Percentiles rank a stretch among this genome's conserved stretches.
Evolutionary conservation across 2,888 invertebrate genomes (phyloP).

Genomic region (Tolmerus cingulatus): DNA sequence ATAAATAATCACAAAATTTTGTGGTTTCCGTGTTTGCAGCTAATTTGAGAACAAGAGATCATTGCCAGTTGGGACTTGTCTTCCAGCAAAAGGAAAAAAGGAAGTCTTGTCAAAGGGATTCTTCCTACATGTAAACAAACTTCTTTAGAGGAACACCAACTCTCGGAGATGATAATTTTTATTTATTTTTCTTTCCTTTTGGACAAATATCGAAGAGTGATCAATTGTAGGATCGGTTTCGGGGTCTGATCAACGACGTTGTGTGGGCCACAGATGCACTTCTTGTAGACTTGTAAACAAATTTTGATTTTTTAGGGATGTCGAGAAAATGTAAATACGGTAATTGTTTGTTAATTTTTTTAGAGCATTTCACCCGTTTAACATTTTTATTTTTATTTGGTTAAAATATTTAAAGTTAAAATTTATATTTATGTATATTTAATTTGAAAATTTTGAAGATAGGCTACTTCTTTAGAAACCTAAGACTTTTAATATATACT

Average conservation of each 20-base stretch:
- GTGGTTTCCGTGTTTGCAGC: not conserved
- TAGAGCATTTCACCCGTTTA: not conserved
- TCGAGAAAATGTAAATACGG: not conserved
- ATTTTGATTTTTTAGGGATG: not conserved
- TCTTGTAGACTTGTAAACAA: not conserved
- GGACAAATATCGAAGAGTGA: not conserved
- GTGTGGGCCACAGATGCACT: not conserved
- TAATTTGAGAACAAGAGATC: not conserved
- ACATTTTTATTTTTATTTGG: not conserved
- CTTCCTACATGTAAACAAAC: not conserved
- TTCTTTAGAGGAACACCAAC: not conserved
- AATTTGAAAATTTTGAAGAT: too few species aligned
- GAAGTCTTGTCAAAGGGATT: not conserved
- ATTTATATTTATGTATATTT: too few species aligned
- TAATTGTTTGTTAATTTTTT: not conserved
- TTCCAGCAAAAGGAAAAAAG: not conserved
- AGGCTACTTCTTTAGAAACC: too few species aligned
- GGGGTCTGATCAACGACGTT: not conserved
- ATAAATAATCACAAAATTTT: not conserved
- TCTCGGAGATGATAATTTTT: not conserved
- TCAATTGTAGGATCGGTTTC: not conserved
- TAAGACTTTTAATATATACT: too few species aligned
- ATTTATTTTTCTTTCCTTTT: not conserved
- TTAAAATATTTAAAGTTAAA: not conserved
- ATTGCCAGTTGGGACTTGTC: not conserved